Percentiles rank a stretch among this genome's conserved stretches.
Evolutionary conservation across 2,888 invertebrate species (phyloP).

Genomic region (Luperina nickerlii): DNA sequence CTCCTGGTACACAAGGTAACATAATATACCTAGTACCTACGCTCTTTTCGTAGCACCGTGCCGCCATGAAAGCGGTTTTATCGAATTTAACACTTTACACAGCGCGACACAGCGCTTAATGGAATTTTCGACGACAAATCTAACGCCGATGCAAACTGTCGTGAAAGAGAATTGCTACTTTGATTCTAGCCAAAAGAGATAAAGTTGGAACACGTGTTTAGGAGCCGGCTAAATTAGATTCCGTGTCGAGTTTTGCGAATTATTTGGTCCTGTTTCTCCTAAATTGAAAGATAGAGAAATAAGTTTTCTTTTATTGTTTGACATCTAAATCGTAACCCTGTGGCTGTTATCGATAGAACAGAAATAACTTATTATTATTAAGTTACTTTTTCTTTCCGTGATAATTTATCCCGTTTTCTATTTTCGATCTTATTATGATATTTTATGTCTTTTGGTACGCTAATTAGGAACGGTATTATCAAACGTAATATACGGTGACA

Average conservation of each 20-base stretch:
- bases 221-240: conserved; percentile 54
- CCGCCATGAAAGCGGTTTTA: conserved; percentile 63
- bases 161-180: conserved; percentile 62
- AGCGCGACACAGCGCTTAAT: conserved; percentile 62
- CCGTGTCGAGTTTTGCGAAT: conserved; percentile 29
- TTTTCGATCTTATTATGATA: background rate
- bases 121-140: conserved; percentile 65
- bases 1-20: conserved; percentile 9
- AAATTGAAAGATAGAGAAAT: conserved; percentile 39
- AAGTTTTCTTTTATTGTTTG: conserved; percentile 29
- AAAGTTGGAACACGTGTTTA: conserved; percentile 61
- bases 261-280: conserved; percentile 24
- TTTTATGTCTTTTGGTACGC: background rate
- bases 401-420: background rate
- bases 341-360: conserved; percentile 10
- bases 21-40: conserved; percentile 15
- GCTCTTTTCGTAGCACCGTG: conserved; percentile 28
- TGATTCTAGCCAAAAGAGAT: conserved; percentile 63
- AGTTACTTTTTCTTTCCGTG: conserved; percentile 1
- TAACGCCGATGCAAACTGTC: conserved; percentile 63
- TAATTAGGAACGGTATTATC: background rate
- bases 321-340: conserved; percentile 23
- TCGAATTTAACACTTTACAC: conserved; percentile 66
- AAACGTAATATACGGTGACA: background rate
- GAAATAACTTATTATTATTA: background rate